phyloP scores from a whole-genome alignment of 1,140 invertebrate species.

The Calycopis cecrops region DNA sequence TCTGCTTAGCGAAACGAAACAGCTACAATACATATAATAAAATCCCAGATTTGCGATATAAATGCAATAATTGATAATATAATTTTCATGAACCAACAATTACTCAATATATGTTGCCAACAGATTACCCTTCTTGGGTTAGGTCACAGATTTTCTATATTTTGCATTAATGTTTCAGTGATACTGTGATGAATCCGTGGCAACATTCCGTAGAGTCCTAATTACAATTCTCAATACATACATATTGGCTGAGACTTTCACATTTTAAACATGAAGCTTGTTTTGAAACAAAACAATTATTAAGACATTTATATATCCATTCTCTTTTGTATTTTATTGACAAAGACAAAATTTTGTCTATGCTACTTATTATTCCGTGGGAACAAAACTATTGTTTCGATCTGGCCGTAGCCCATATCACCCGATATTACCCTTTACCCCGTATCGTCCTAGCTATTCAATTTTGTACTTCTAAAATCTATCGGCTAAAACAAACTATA shows the following conservation, averaged over 20 bases:
- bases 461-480: constrained; percentile 11
- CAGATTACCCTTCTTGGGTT: too few species aligned
- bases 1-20: constrained; percentile 31
- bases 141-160: too few species aligned
- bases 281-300: too few species aligned
- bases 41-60: constrained; percentile 54
- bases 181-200: not conserved
- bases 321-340: too few species aligned
- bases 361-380: too few species aligned
- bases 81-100: constrained; percentile 30
- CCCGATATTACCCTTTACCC: not conserved
- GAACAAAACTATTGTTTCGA: too few species aligned
- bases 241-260: constrained; percentile 40
- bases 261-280: too few species aligned
- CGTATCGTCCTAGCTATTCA: not conserved
- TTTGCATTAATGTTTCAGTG: too few species aligned
- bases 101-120: not conserved
- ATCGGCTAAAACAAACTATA: not conserved
- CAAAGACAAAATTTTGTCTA: too few species aligned
- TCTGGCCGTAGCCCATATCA: not conserved
- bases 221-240: constrained; percentile 32
- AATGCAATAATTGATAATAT: constrained; percentile 51
- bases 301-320: too few species aligned
- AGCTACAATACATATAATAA: constrained; percentile 32
- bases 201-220: not conserved